Conservation (phyloP, 2,113 vertebrate species). For the Salvelinus namaycush region DNA sequence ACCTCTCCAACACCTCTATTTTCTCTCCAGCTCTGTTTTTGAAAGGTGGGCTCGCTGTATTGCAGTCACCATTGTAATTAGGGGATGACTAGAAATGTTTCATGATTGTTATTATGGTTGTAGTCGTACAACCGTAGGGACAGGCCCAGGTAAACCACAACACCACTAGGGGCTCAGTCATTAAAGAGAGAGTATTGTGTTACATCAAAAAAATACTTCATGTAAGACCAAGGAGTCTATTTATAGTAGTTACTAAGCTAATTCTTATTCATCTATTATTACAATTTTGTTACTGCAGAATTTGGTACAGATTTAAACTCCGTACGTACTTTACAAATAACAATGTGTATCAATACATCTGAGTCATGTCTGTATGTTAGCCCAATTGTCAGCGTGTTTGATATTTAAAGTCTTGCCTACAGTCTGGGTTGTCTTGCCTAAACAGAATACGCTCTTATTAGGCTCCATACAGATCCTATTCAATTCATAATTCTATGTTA, state of each 20-base stretch:
- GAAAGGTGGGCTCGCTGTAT: neutral
- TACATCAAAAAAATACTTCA: neutral
- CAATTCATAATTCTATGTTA: neutral
- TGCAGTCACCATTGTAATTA: neutral
- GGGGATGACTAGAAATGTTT: neutral
- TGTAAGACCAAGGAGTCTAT: neutral
- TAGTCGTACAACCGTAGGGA: neutral
- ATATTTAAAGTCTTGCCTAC: neutral
- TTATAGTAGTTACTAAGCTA: neutral
- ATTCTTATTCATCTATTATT: neutral
- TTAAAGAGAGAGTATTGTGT: neutral
- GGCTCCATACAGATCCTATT: no score
- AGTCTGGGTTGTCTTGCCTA: neutral
- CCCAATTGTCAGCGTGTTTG: neutral
- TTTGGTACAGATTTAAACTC: neutral
- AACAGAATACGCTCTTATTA: no score
- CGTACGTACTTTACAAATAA: neutral
- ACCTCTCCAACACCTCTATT: neutral
- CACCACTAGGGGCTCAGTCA: neutral
- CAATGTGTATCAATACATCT: neutral
- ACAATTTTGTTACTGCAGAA: no score
- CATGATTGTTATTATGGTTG: neutral
- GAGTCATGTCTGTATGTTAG: neutral
- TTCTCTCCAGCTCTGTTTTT: neutral
- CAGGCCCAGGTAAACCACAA: neutral